Percentiles rank a stretch among this genome's conserved stretches.
These are phyloP conservation scores for Holocentrus rufus DNA, from an alignment of 2,797 vertebrate species.

Conservation along the genomic window DNA sequence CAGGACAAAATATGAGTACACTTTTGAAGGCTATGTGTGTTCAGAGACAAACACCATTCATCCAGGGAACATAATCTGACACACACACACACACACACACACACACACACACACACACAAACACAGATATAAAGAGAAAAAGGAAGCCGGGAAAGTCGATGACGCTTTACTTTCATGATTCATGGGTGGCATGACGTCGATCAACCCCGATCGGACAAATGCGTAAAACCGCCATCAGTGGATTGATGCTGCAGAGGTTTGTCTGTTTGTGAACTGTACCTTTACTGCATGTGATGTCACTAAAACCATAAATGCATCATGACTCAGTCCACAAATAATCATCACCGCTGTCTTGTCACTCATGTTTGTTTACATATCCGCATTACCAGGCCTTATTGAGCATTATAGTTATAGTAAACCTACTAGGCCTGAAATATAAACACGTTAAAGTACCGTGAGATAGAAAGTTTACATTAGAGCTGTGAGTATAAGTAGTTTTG, in stretches of 20 bases:
- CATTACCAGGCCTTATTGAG: neutral
- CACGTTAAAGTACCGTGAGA: no score
- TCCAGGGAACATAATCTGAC: constrained; percentile 11
- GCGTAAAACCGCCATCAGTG: constrained; percentile 15
- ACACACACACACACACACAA: constrained; percentile 18
- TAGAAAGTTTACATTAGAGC: no score
- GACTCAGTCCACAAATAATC: constrained; percentile 12
- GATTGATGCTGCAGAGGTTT: constrained; percentile 24
- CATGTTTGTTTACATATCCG: no score
- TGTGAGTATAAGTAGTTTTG: no score
- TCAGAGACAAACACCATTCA: constrained; percentile 28
- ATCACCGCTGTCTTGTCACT: neutral
- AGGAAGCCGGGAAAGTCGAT: constrained; percentile 32
- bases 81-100: constrained; percentile 23
- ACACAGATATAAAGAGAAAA: constrained; percentile 31
- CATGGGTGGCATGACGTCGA: neutral
- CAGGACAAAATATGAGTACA: neutral
- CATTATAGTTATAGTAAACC: constrained; percentile 11
- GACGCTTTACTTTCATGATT: constrained; percentile 35
- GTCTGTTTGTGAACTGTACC: no score
- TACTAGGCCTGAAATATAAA: neutral
- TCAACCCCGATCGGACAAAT: neutral
- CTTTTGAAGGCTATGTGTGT: constrained; percentile 22
- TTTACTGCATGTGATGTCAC: neutral
- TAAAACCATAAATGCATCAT: constrained; percentile 16